Base-by-base conservation (phyloP, 2,797 vertebrate genomes). In the Odontamblyopus rebecca region DNA sequence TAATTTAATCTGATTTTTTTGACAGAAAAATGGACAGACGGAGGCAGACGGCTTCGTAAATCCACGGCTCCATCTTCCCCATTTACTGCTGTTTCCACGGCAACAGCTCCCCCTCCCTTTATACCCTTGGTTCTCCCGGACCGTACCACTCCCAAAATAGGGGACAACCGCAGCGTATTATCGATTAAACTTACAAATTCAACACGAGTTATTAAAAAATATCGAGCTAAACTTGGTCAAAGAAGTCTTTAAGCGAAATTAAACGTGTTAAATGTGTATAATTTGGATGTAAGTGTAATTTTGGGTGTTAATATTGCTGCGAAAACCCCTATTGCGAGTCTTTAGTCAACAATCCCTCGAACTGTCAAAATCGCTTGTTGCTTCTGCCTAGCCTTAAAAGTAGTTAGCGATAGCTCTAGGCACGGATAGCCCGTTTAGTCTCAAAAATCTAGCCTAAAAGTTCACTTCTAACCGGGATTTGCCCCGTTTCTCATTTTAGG, bases 301-400 rank as follows among this genome's bases (percentile, higher is more conserved):
- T 2, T 13, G 1, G 4, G 2, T 50, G 60, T 78, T 77, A 54
- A 23, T 0, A 70, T 3, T 1, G 0, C 6, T 1, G 9, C 5
- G 32, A 0, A 2, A 27, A 57, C 76, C 74, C 85, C 63, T 38
- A 6, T 19, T 3, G 53, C 29, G 66, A 65, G 62, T 64, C 80
- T 29, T 48, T 71, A 53, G 44, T 78, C 70, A 82, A 85, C 83
- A 74, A 86, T 85, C 71, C 86, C 83, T 83, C 73, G 82, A 92
- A 90, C 91, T 93, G 91, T 92, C 91, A 93, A 90, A 93, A 90
- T 89, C 88, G 91, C 91, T 93, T 93, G 92, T 93, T 93, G 92
- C 92, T 91, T 91, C 83, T 60, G 75, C 79, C 84, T 71, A 87
- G 88, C 88, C 80, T 89, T 87, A 89, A 91, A 91, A 93, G 90